Evolutionary conservation across 2,113 vertebrate genomes (phyloP).

Genomic region (Polypterus senegalus): DNA sequence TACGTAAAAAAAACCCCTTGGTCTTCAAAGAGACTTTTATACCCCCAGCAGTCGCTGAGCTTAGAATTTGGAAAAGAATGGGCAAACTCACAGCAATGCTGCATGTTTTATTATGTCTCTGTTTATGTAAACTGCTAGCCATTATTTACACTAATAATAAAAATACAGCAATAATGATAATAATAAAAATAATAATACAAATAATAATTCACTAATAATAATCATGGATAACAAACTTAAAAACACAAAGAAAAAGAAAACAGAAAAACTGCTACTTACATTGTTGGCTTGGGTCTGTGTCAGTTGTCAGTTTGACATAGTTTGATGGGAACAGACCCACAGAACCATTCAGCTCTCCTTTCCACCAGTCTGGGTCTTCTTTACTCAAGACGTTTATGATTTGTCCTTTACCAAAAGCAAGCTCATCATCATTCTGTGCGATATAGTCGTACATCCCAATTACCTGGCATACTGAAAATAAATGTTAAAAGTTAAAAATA

Average conservation of each 20-base stretch:
- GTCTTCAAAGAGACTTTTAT: conserved; percentile 61
- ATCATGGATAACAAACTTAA: not conserved
- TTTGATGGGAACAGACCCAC: conserved; percentile 96
- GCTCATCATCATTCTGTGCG: conserved; percentile 95
- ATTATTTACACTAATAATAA: too few relatives aligned
- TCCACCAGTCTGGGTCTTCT: conserved; percentile 98
- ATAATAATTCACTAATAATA: not conserved
- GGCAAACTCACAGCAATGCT: conserved; percentile 53
- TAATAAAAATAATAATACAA: too few relatives aligned
- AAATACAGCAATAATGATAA: too few relatives aligned
- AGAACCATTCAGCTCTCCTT: conserved; percentile 83
- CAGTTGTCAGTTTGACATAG: conserved; percentile 94
- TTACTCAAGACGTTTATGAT: conserved; percentile 90
- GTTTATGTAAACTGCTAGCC: not conserved
- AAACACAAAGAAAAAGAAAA: conserved; percentile 1
- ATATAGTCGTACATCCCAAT: conserved; percentile 97
- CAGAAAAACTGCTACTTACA: conserved; percentile 67
- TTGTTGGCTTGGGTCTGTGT: conserved; percentile 95
- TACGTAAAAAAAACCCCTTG: conserved; percentile 27
- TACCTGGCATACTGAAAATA: conserved; percentile 83
- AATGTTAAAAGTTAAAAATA: not conserved
- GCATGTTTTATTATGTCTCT: conserved; percentile 32
- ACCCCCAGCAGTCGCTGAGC: conserved; percentile 38
- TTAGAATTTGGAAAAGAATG: conserved; percentile 36
- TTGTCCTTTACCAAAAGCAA: conserved; percentile 94